phyloP scores from a whole-genome alignment of 2,797 vertebrate species.

The Anomalospiza imberbis region DNA sequence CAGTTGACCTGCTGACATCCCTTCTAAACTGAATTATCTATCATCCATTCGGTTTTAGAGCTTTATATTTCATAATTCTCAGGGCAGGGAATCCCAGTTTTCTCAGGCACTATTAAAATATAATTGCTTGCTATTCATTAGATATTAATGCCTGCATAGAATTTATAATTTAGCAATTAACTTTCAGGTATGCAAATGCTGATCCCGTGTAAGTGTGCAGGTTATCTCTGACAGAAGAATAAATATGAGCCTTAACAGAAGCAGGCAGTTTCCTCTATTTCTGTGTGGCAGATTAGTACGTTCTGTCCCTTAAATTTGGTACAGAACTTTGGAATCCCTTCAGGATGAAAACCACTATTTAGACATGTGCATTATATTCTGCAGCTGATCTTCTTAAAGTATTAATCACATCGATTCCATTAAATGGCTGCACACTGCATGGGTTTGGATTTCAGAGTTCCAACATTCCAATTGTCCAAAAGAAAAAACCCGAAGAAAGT shows the following conservation, averaged over 20 bases:
- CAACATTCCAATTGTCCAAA: neutral
- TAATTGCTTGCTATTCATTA: slow-evolving; percentile 42
- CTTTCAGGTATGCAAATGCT: slow-evolving; percentile 37
- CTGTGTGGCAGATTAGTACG: neutral
- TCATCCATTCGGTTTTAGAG: neutral
- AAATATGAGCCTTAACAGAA: neutral
- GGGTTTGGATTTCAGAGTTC: neutral
- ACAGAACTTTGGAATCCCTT: neutral
- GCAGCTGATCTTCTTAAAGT: neutral
- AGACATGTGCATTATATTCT: neutral
- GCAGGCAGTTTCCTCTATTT: neutral
- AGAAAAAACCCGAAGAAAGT: neutral
- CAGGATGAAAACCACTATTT: neutral
- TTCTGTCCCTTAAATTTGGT: neutral
- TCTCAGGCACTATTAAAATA: slow-evolving; percentile 21
- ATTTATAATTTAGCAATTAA: slow-evolving; percentile 47
- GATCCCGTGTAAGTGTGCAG: neutral
- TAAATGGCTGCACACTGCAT: neutral
- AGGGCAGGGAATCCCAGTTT: slow-evolving; percentile 1
- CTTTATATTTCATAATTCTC: neutral
- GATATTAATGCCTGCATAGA: neutral
- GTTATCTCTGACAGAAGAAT: neutral
- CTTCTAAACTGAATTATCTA: neutral
- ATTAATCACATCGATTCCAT: neutral
- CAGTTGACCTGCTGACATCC: neutral